A percentile compares a stretch with the other conserved stretches of the same genome.
phyloP scores from a whole-genome alignment of 1,140 invertebrate genomes.

The Episyrphus balteatus region DNA sequence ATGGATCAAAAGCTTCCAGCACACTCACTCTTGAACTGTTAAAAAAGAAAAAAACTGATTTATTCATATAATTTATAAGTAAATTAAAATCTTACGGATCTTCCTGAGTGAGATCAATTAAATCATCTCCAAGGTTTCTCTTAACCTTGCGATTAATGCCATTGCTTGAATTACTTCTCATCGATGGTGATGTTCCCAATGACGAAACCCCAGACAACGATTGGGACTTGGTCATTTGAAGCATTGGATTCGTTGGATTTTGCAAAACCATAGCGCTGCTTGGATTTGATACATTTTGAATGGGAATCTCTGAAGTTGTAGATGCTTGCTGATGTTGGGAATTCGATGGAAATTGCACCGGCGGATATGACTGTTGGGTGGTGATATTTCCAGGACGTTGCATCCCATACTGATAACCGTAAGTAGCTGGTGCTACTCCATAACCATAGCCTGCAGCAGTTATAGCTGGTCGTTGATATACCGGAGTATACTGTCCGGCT shows the following conservation, averaged over 20 bases:
- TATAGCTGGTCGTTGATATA: not conserved
- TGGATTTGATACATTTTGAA: constrained; percentile 3
- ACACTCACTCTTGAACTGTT: constrained; percentile 55
- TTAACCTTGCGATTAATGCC: not conserved
- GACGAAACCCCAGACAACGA: too few relatives aligned
- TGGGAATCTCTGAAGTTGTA: constrained; percentile 3
- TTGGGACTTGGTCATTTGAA: too few relatives aligned
- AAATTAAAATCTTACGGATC: constrained; percentile 22
- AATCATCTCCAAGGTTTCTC: constrained; percentile 28
- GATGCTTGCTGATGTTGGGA: constrained; percentile 1
- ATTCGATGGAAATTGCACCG: constrained; percentile 23
- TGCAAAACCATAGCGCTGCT: too few relatives aligned
- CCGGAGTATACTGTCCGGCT: not conserved
- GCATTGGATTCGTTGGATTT: too few relatives aligned
- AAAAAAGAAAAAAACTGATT: constrained; percentile 11
- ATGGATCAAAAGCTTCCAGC: constrained; percentile 72
- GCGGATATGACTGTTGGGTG: constrained; percentile 13
- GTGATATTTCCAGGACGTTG: too few relatives aligned
- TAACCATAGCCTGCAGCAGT: constrained; percentile 6
- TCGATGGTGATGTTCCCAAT: too few relatives aligned
- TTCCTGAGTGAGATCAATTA: constrained; percentile 41
- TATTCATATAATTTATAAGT: not conserved
- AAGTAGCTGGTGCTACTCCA: not conserved
- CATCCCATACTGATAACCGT: too few relatives aligned
- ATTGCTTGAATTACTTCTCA: not conserved